Evolutionary conservation across 2,113 vertebrate species (phyloP).

Genomic region (Laticauda laticaudata): DNA sequence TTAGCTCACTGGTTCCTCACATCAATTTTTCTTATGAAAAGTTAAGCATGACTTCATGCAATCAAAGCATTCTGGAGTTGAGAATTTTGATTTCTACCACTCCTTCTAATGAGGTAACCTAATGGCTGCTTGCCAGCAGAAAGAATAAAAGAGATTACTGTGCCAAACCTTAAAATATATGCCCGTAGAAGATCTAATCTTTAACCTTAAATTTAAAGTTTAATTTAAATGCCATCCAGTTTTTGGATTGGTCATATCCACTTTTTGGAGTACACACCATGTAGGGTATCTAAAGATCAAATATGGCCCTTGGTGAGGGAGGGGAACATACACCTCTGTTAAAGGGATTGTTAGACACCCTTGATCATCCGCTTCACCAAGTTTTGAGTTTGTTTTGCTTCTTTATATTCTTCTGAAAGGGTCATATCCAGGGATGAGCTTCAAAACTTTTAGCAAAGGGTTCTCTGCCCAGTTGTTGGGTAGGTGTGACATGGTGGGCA

Average conservation of each 20-base stretch:
- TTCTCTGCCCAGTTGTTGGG: too few relatives aligned
- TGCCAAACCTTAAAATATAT: not conserved
- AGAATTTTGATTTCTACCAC: not conserved
- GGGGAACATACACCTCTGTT: not conserved
- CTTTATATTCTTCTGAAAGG: not conserved
- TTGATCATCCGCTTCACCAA: not conserved
- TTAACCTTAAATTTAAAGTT: not conserved
- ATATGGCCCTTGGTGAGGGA: not conserved
- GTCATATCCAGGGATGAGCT: too few relatives aligned
- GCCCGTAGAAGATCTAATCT: not conserved
- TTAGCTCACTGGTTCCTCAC: not conserved
- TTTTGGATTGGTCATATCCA: not conserved
- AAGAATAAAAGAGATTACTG: not conserved
- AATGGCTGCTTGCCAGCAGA: not conserved
- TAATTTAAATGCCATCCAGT: not conserved
- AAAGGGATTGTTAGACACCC: not conserved
- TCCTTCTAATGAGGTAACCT: not conserved
- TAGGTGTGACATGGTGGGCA: too few relatives aligned
- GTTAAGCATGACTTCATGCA: not conserved
- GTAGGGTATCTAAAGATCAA: not conserved
- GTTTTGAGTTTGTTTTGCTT: not conserved
- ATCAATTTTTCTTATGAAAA: not conserved
- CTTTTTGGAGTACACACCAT: not conserved
- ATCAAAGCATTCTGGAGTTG: not conserved
- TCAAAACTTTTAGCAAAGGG: too few relatives aligned